These are phyloP conservation scores for Dryococelus australis DNA, from an alignment of 2,888 invertebrate genomes.

Conservation along the genomic window DNA sequence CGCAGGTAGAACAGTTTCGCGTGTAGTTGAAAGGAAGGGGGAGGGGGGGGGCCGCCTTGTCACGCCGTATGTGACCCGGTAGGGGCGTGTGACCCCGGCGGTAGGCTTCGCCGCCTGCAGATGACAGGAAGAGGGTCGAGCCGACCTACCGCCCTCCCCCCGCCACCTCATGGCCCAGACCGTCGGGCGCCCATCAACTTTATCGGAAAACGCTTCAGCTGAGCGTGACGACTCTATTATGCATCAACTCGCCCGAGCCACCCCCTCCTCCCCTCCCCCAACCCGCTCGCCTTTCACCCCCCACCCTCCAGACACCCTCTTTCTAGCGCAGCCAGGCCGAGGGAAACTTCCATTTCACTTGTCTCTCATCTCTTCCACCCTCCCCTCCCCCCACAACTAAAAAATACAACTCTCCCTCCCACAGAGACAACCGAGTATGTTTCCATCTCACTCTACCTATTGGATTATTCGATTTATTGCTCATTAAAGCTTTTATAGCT, in stretches of 20 bases:
- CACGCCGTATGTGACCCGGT: not conserved
- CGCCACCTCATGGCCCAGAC: not conserved
- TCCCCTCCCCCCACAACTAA: not conserved
- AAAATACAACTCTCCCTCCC: too few relatives aligned
- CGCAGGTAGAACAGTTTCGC: too few relatives aligned
- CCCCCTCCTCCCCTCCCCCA: not conserved
- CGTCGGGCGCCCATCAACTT: not conserved
- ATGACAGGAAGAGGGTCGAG: not conserved
- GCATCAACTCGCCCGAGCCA: not conserved
- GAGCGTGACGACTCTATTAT: constrained; percentile 16
- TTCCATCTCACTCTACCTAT: too few relatives aligned
- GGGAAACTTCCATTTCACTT: constrained; percentile 11
- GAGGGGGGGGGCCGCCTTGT: not conserved
- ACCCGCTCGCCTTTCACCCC: not conserved
- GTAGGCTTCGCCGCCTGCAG: not conserved
- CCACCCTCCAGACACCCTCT: not conserved
- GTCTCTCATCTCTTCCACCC: not conserved
- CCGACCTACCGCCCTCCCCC: not conserved
- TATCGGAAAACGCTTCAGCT: constrained; percentile 16
- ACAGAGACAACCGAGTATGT: too few relatives aligned
- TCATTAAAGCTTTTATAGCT: too few relatives aligned
- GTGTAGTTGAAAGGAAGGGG: not conserved
- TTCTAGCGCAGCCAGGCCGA: not conserved
- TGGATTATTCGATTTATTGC: too few relatives aligned
- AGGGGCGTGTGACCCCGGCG: not conserved